Evolutionary conservation across 1,140 invertebrate species (phyloP).

Genomic region (Littorina saxatilis): DNA sequence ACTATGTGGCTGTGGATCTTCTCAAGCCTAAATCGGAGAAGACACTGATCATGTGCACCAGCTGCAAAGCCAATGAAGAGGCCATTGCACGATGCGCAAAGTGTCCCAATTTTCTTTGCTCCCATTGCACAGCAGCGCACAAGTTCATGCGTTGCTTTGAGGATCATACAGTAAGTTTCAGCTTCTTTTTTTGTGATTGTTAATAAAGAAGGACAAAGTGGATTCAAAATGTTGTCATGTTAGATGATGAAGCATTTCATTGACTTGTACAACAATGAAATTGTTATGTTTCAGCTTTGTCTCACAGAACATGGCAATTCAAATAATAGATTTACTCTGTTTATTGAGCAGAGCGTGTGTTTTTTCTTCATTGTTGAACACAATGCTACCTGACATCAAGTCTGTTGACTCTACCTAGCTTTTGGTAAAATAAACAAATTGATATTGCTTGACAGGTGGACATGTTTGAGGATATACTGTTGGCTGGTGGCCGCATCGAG

Average conservation of each 20-base stretch:
- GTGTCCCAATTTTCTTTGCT: conserved; percentile 94
- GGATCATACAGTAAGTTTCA: conserved; percentile 86
- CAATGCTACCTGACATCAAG: too few species aligned
- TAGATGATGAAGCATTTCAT: neutral
- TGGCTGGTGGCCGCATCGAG: conserved; percentile 81
- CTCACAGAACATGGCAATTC: neutral
- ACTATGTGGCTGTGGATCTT: conserved; percentile 90
- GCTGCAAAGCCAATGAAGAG: conserved; percentile 79
- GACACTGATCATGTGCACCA: conserved; percentile 79
- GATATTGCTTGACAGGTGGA: conserved; percentile 85
- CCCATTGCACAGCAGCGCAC: conserved; percentile 94
- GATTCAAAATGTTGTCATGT: neutral
- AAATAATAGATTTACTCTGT: too few species aligned
- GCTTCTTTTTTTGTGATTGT: too few species aligned
- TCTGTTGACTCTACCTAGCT: too few species aligned
- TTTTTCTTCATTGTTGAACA: too few species aligned
- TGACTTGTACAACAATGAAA: neutral
- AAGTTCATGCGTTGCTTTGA: conserved; percentile 95
- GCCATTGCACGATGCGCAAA: conserved; percentile 94
- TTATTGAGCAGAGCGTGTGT: too few species aligned
- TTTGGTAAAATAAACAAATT: too few species aligned
- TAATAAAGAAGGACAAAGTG: too few species aligned
- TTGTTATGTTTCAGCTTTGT: conserved; percentile 2
- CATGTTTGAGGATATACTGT: conserved; percentile 89
- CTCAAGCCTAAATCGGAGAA: conserved; percentile 88